These are phyloP conservation scores for Vespertilio murinus DNA, from an alignment of 2,797 vertebrate species.

Conservation along the genomic window DNA sequence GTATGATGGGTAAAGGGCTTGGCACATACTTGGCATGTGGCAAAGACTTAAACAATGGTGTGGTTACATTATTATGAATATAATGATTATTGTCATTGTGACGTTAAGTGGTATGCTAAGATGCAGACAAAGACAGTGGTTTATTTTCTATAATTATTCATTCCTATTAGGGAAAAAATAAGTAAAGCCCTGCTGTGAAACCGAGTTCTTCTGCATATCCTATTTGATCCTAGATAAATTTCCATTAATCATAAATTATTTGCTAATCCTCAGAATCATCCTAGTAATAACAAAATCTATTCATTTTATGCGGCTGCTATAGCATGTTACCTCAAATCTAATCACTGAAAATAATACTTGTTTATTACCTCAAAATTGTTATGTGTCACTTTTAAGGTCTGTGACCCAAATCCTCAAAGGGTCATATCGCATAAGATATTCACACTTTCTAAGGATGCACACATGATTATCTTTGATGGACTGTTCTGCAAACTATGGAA, in stretches of 20 bases:
- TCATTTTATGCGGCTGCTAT: not conserved
- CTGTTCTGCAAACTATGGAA: not conserved
- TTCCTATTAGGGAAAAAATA: not conserved
- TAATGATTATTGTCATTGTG: not conserved
- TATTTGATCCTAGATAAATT: not conserved
- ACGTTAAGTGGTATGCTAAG: not conserved
- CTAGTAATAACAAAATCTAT: not conserved
- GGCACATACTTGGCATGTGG: not conserved
- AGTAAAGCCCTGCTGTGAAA: not conserved
- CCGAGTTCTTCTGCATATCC: not conserved
- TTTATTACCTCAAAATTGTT: not conserved
- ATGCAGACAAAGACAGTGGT: not conserved
- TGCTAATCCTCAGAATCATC: not conserved
- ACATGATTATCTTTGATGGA: not conserved
- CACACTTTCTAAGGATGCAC: not conserved
- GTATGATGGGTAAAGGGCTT: not conserved
- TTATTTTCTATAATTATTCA: not conserved
- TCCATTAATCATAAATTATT: not conserved
- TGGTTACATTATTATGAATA: not conserved
- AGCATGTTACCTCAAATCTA: not conserved
- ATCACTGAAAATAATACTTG: not conserved
- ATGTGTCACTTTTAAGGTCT: not conserved
- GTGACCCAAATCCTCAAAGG: not conserved
- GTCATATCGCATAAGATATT: not conserved
- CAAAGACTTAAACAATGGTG: not conserved